Conservation (phyloP, 2,888 invertebrate genomes). For the Pammene fasciana region DNA sequence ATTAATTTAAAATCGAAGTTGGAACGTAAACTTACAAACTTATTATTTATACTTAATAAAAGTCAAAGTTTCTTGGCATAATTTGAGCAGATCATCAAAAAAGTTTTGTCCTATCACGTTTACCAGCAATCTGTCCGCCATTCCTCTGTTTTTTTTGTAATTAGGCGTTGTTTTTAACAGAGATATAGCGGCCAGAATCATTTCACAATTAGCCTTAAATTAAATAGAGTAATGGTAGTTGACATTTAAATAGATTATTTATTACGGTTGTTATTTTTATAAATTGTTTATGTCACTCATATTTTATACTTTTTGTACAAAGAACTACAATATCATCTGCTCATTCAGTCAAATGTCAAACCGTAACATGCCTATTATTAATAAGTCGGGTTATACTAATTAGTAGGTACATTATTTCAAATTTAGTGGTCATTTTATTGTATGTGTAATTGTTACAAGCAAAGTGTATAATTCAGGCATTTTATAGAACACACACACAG, state of each 20-base stretch:
- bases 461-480: too few relatives aligned
- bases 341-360: slow-evolving; percentile 14
- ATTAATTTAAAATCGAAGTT: slow-evolving; percentile 67
- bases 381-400: slow-evolving; percentile 14
- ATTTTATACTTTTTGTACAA: not conserved
- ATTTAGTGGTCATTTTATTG: slow-evolving; percentile 35
- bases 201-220: not conserved
- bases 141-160: too few relatives aligned
- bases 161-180: too few relatives aligned
- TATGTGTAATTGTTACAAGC: not conserved
- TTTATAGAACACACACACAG: too few relatives aligned
- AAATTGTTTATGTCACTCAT: not conserved
- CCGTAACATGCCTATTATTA: not conserved
- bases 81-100: slow-evolving; percentile 55
- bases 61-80: slow-evolving; percentile 62
- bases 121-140: too few relatives aligned
- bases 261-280: not conserved
- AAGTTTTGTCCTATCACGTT: too few relatives aligned
- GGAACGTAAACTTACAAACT: slow-evolving; percentile 73
- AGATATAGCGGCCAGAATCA: not conserved
- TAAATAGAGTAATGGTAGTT: too few relatives aligned
- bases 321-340: not conserved
- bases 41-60: slow-evolving; percentile 63
- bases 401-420: slow-evolving; percentile 21
- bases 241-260: not conserved